These are phyloP conservation scores for Drosophila hamatofila DNA, from an alignment of 2,888 invertebrate species.

Conservation along the genomic window DNA sequence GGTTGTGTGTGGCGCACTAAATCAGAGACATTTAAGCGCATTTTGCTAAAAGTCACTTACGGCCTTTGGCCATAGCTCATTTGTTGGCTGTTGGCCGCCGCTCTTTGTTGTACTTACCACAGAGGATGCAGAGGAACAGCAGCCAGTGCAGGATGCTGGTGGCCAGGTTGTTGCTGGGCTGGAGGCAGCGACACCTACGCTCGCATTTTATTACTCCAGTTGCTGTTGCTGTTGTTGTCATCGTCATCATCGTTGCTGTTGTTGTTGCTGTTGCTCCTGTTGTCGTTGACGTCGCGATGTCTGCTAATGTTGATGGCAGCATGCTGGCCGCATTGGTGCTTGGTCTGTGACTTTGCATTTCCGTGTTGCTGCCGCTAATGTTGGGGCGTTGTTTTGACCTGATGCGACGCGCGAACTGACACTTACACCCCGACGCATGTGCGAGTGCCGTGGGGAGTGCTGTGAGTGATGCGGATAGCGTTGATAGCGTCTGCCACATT, in stretches of 20 bases:
- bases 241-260: not conserved
- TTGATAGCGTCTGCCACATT: conserved; percentile 72
- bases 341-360: conserved; percentile 63
- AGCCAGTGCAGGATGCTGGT: conserved; percentile 53
- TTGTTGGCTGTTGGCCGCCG: conserved; percentile 30
- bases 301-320: conserved; percentile 57
- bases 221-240: conserved; percentile 23
- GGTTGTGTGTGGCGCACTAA: conserved; percentile 44
- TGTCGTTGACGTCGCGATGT: conserved; percentile 43
- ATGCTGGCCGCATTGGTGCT: conserved; percentile 55
- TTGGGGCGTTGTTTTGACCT: conserved; percentile 52
- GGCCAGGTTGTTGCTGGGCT: conserved; percentile 28
- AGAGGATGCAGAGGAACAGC: conserved; percentile 56
- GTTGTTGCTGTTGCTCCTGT: conserved; percentile 31
- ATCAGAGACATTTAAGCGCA: conserved; percentile 73
- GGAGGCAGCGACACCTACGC: conserved; percentile 63
- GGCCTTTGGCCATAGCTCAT: conserved; percentile 61
- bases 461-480: conserved; percentile 65
- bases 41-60: conserved; percentile 72
- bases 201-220: conserved; percentile 26
- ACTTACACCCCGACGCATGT: conserved; percentile 42
- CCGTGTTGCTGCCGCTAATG: conserved; percentile 64
- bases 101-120: conserved; percentile 60
- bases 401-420: conserved; percentile 43
- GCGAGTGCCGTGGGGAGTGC: conserved; percentile 29